Base-by-base conservation (phyloP, 92 coral and sea anemone genomes). In the Bergia sp. region DNA sequence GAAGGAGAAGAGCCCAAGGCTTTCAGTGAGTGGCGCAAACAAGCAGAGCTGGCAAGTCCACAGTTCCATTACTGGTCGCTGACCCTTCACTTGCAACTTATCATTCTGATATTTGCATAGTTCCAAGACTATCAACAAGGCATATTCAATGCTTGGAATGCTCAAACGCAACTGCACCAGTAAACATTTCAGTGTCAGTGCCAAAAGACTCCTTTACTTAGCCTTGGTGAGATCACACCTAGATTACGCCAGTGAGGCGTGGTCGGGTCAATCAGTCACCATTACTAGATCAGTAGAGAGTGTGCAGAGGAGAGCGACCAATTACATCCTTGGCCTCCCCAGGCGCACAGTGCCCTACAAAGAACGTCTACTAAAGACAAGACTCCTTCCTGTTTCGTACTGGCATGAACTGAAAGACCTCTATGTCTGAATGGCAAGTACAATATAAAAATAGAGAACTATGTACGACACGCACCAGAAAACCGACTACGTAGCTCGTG, bases 21-120 rank as follows among this genome's bases (percentile, higher is more conserved):
- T n/a, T n/a, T n/a, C n/a, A n/a, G n/a, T n/a, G n/a, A n/a, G n/a
- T 36, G 37, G 73, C 9, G 36, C 76, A 61, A 86, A 49, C 41
- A 86, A 75, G 73, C 76, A 89, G 79, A 85, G 40, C 36, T 50
- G 1, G 88, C 36, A 21, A 80, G 88, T 86, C 89, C 91, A 40
- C 94, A 91, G 6, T 91, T 91, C 66, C 90, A 74, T 50, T 89
- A 91, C 89, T 91, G 91, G 94, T 89, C 90, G 0, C 92, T 91
- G 16, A 91, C 94, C 42, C 86, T 89, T 61, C 1, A 91, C 45
- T 85, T 91, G 0, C 86, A 91, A 87, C 89, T 91, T 12, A 91
- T 87, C 11, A 85, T 92, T 78, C 89, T 92, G 79, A 85, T 89
- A 79, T 88, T 88, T 43, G 91, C 90, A 87, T 71, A 77, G 77